Base-by-base conservation (phyloP, 2,888 invertebrate genomes). In the Periphyllus acericola region DNA sequence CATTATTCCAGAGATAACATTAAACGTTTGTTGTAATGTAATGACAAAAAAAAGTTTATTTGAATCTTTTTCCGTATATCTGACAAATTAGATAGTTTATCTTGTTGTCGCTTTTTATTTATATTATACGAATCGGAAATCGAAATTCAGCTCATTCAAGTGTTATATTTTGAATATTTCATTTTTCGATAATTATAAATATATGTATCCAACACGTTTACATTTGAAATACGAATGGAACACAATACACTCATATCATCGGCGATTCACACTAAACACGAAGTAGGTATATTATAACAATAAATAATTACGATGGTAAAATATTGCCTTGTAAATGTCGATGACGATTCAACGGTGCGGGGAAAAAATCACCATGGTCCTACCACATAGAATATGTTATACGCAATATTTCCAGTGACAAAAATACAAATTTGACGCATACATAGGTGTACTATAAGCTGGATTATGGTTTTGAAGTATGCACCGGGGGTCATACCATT, bases 1-100 rank as follows among this genome's bases (percentile, higher is more conserved):
- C 86, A 74, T 87, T 80, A 87, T 87, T 80, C 72, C 86, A 80
- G 14, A 40, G 29, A 80, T 40, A 80, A 80, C 80, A 60, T 87
- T 80, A 87, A 87, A 79, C 40, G 86, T 74, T 80, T 85, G 32
- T 46, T 9, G 46, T 46, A 46, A 46, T 46, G 46, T 60, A 60
- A 80, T 4, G 80, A 80, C 25, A 17, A 55, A 72, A 85, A 85
- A 76, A 80, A 80, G 78, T 68, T 32, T 34, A 52, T 46, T 68
- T 34, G 32, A 71, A 68, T 76, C 34, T 68, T 76, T 85, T 68
- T 14, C 19, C 52, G 19, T 68, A 83, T 60, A 40, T 34, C 21
- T 29, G 19, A 68, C 46, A 78, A 85, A 78, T 78, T 68, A 76
- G 17, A 25, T 40, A n/a, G 40, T 84, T 72, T 74, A n/a, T 83